Evolutionary conservation across 2,113 vertebrate species (phyloP).

Genomic region (Etia nguti): DNA sequence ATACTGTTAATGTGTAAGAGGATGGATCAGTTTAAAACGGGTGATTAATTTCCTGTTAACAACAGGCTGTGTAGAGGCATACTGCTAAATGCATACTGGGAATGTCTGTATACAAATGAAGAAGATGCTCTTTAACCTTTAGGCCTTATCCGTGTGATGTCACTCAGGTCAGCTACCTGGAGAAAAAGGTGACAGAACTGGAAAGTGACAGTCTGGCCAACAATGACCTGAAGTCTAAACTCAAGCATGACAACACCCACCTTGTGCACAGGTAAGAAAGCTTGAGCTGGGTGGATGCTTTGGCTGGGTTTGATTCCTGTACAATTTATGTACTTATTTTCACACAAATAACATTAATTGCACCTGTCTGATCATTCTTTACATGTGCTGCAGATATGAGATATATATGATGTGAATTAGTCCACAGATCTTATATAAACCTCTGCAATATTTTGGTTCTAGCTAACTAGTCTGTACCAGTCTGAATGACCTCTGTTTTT

Average conservation of each 20-base stretch:
- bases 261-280: constrained; percentile 87
- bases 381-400: background rate
- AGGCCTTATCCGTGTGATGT: background rate
- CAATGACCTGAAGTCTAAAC: constrained; percentile 88
- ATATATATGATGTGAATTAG: background rate
- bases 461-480: too few relatives aligned
- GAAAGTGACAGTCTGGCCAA: constrained; percentile 89
- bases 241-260: constrained; percentile 94
- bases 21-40: background rate
- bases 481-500: background rate
- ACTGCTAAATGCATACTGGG: background rate
- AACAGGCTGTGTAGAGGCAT: background rate
- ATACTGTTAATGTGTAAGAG: background rate
- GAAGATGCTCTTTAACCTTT: background rate
- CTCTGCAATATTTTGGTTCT: background rate
- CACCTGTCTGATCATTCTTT: background rate
- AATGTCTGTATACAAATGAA: background rate
- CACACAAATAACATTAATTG: background rate
- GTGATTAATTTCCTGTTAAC: fast-evolving
- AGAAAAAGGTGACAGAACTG: constrained; percentile 94
- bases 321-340: background rate
- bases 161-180: constrained; percentile 86
- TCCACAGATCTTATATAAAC: background rate
- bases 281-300: background rate
- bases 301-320: background rate